These are phyloP conservation scores for Spongia lamella DNA, from an alignment of 37 sponge, comb jelly and placozoan species.

Conservation along the genomic window DNA sequence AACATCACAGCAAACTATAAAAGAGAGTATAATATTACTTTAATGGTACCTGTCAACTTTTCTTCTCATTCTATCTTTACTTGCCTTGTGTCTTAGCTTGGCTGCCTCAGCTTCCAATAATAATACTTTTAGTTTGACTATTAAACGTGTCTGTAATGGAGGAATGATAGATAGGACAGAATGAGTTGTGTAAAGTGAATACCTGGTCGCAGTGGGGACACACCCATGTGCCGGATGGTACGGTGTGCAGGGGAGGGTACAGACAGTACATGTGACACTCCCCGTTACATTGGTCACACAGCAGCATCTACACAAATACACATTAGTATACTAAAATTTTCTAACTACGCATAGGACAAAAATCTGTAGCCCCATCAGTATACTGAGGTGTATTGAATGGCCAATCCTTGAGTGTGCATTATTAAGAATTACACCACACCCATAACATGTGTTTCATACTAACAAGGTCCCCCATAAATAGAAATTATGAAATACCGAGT, in stretches of 20 bases:
- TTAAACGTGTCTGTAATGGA: background rate
- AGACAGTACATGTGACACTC: slow-evolving; percentile 78
- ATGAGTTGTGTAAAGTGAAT: background rate
- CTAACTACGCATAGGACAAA: too few species aligned
- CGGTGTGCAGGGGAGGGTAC: slow-evolving; percentile 50
- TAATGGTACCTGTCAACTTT: slow-evolving; percentile 43
- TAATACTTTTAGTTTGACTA: slow-evolving; percentile 18
- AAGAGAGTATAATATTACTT: background rate
- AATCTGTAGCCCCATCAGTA: too few species aligned
- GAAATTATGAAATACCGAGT: too few species aligned
- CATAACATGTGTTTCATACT: too few species aligned
- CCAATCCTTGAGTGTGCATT: too few species aligned
- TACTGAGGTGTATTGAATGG: too few species aligned
- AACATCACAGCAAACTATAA: background rate
- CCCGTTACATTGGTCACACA: slow-evolving; percentile 63
- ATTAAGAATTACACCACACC: too few species aligned
- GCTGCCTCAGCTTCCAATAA: background rate
- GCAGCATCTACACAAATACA: slow-evolving; percentile 39
- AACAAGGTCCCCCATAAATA: too few species aligned
- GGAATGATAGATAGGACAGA: background rate
- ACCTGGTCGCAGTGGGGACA: slow-evolving; percentile 71
- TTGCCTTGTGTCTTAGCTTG: slow-evolving; percentile 8
- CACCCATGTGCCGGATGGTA: slow-evolving; percentile 58
- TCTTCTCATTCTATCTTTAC: slow-evolving; percentile 37
- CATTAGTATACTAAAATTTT: too few species aligned